Evolutionary conservation across 2,113 vertebrate species (phyloP).

Genomic region (Callithrix jacchus): DNA sequence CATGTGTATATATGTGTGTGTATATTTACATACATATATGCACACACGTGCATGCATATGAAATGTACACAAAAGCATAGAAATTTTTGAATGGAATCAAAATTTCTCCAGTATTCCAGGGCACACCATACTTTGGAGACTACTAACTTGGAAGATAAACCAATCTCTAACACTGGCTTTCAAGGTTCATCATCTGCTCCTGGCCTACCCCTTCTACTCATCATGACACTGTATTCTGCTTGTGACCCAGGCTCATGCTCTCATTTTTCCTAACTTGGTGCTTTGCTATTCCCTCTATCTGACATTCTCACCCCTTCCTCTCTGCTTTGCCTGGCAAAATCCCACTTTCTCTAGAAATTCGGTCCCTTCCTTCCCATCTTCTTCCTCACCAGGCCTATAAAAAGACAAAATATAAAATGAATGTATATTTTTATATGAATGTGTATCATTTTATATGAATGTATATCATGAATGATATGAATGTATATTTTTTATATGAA

Average conservation of each 20-base stretch:
- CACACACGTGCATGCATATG: neutral
- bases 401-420: neutral
- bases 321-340: neutral
- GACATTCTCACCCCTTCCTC: neutral
- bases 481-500: no score
- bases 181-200: neutral
- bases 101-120: neutral
- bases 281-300: neutral
- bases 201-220: neutral
- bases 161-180: neutral
- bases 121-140: neutral
- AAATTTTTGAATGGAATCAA: slow-evolving; percentile 18
- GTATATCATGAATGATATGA: no score
- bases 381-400: neutral
- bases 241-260: neutral
- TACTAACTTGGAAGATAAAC: neutral
- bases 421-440: no score
- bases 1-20: no score
- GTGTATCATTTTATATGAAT: no score
- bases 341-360: neutral
- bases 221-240: fast-evolving
- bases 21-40: neutral
- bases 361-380: neutral
- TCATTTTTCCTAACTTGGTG: neutral
- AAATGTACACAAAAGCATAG: neutral